A percentile compares a stretch with the other conserved stretches of the same genome.
Evolutionary conservation across 2,797 vertebrate genomes (phyloP).

Genomic region (Lophotriccus pileatus): DNA sequence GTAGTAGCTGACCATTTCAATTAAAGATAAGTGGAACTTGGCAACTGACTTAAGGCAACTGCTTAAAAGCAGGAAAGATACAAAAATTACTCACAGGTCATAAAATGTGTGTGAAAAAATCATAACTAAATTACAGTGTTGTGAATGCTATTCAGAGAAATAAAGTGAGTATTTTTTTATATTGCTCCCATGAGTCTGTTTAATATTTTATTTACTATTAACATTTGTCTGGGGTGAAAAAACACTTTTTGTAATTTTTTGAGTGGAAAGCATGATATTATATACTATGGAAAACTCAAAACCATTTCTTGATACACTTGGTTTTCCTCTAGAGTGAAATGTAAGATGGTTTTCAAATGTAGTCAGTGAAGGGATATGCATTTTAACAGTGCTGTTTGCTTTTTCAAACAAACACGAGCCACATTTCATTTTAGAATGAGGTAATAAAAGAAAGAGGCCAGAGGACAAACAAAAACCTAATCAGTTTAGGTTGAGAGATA

Average conservation of each 20-base stretch:
- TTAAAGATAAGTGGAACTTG: rapidly evolving
- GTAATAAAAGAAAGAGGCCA: background rate
- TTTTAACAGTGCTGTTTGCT: background rate
- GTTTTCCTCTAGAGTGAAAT: background rate
- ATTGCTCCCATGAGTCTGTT: background rate
- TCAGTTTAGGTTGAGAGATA: background rate
- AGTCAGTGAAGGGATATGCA: background rate
- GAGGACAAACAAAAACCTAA: background rate
- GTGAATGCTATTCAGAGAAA: background rate
- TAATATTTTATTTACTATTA: background rate
- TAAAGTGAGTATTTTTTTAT: background rate
- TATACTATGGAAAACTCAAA: background rate
- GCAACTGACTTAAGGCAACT: background rate
- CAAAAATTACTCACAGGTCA: background rate
- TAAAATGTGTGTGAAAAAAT: background rate
- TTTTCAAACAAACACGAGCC: background rate
- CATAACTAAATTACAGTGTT: background rate
- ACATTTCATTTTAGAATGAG: background rate
- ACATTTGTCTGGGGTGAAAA: background rate
- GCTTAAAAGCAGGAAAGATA: background rate
- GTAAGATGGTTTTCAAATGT: background rate
- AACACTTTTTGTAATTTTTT: background rate
- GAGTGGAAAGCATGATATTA: background rate
- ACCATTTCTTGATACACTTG: background rate
- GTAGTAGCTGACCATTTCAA: background rate